A percentile compares a stretch with the other conserved stretches of the same genome.
phyloP scores from a whole-genome alignment of 2,113 vertebrate genomes.

The Lates calcarifer region DNA sequence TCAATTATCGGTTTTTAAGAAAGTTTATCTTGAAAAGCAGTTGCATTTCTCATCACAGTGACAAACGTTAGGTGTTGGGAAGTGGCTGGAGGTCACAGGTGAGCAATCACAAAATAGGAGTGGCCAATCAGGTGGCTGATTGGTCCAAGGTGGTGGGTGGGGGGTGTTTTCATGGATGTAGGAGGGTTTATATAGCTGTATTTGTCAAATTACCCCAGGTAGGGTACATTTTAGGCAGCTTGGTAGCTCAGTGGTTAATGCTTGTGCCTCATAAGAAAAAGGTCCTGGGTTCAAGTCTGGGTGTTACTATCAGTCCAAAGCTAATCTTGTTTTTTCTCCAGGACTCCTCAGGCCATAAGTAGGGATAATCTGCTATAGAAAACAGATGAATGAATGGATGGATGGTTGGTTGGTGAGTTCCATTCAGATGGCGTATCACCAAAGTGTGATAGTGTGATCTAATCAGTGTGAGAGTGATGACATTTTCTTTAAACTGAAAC shows the following conservation, averaged over 20 bases:
- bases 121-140: constrained; percentile 60
- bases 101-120: constrained; percentile 74
- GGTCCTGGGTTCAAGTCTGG: not conserved
- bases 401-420: not conserved
- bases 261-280: not conserved
- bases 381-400: not conserved
- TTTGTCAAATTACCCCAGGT: constrained; percentile 6
- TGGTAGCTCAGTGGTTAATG: not conserved
- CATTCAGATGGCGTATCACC: not conserved
- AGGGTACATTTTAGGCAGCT: not conserved
- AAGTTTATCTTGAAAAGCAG: not conserved
- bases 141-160: constrained; percentile 41
- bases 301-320: not conserved
- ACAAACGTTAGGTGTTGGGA: constrained; percentile 4
- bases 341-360: not conserved
- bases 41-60: not conserved
- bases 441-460: constrained; percentile 10
- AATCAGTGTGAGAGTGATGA: not conserved
- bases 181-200: not conserved
- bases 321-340: not conserved
- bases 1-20: not conserved
- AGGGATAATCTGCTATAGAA: not conserved
- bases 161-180: not conserved
- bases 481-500: not conserved
- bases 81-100: constrained; percentile 61